Evolutionary conservation across 2,797 vertebrate genomes (phyloP), one percentile per base, ranked within the genome.

Genomic region (Echiichthys vipera): DNA sequence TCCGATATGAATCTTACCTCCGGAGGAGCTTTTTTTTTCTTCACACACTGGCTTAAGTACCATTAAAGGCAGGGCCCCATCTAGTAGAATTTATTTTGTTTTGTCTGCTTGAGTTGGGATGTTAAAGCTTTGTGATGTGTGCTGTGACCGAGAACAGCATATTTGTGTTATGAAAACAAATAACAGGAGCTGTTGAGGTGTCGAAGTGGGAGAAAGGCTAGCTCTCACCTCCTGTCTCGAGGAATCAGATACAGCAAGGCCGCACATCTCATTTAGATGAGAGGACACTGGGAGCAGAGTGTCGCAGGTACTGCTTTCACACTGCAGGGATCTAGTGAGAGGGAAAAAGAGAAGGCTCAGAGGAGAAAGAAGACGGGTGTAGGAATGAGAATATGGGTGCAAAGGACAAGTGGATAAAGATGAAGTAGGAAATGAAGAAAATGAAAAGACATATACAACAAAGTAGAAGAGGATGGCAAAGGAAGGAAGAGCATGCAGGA

Each of bases 1-100:
- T 88, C 77, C 50, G 85, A 92, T 93, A 90, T 73, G 78, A 85
- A 92, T 92, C 86, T 88, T 83, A 88, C 88, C 84, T 83, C 83
- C 58, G 3, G 72, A 83, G 82, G 71, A 77, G 62, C 15, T 66
- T 81, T 64, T 72, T 51, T 50, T 40, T 51, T 43, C 40, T 49
- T 13, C 40, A 37, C 78, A 29, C 68, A 14, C 65, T 65, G 40
- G 65, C 74, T 72, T 65, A 76, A 86, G 69, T 40, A 42, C 71
- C 34, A 51, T 80, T 77, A 56, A 78, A 76, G 45, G 46, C 62
- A 40, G 12, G 51, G 51, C 61, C 74, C 56, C 57, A 70, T 80
- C 72, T 65, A 34, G 3, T 11, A 15, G 66, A 67, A 73, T 65
- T 39, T 25, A 50, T 78, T 79, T 66, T 67, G 55, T 77, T 81